Base-by-base conservation (phyloP, 2,888 invertebrate species). In the Dascillus cervinus region DNA sequence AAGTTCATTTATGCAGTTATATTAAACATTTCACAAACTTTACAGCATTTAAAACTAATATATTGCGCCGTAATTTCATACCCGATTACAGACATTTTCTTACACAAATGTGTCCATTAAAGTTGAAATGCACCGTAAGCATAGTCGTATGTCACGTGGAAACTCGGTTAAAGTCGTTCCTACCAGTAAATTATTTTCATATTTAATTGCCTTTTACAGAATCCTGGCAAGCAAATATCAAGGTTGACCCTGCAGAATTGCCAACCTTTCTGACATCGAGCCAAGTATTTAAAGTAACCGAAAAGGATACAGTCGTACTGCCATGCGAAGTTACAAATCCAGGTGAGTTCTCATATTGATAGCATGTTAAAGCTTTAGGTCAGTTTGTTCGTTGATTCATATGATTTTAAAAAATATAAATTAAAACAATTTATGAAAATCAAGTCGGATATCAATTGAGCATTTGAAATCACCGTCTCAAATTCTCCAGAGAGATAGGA, bases 291-390 rank as follows among this genome's bases (percentile, higher is more conserved):
- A 69, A 71, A 51, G 70, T 72, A 38, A 69, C 68, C 23, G 69
- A 70, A 26, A 70, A 69, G 42, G 71, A 73, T 47, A 70, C 69
- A 11, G 70, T 73, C 29, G 65, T 71, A 14, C 60, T 75, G 23
- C 73, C 73, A 3, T 75, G 75, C 48, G 70, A 72, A 58, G 72
- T 72, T 29, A 68, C 70, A 48, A 71, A 73, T 59, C 64, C 69
- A 40, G 73, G 75, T 73, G 57, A 67, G 64, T 56, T 24, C 6
- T 6, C 4, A 17, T 4, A 17, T 6, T 17, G 17, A 8, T 17
- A 17, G 8, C 8, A 17, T 17, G 17, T 17, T 17, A 17, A 17
- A 17, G 17, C 17, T 17, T 17, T 17, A 17, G 17, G 4, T 17
- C 4, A 17, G 8, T 17, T 17, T 17, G 4, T 17, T 6, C 17